phyloP scores from a whole-genome alignment of 2,113 vertebrate species.

The Megalops atlanticus region DNA sequence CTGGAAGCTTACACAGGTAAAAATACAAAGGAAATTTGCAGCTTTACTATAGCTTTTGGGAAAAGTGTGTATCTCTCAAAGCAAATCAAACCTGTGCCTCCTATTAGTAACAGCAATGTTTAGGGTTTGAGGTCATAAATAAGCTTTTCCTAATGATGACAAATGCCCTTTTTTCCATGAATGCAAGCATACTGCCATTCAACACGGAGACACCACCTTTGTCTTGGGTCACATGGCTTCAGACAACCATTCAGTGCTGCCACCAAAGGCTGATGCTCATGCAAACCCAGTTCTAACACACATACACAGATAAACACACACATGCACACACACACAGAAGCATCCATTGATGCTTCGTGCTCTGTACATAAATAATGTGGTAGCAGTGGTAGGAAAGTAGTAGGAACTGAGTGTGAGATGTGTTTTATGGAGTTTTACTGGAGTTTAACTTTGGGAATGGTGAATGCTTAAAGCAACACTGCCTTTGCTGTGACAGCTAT shows the following conservation, averaged over 20 bases:
- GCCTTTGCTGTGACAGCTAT: no score
- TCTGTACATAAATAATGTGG: no score
- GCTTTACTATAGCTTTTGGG: neutral
- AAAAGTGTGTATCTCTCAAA: neutral
- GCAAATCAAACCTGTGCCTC: neutral
- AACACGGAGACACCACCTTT: neutral
- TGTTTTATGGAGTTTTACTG: no score
- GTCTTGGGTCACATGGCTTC: neutral
- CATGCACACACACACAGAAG: neutral
- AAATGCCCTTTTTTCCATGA: neutral
- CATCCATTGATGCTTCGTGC: no score
- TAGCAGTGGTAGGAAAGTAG: no score
- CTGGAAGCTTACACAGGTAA: neutral
- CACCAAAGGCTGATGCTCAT: slow-evolving; percentile 6
- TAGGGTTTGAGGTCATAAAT: neutral
- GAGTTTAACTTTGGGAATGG: no score
- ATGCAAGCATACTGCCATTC: neutral
- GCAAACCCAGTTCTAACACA: neutral
- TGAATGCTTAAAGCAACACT: no score
- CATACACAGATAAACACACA: neutral
- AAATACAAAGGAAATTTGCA: neutral
- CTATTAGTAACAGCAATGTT: neutral
- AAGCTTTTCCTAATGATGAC: neutral
- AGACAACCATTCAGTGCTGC: neutral
- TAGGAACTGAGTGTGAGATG: no score